Evolutionary conservation across 1,140 invertebrate genomes (phyloP), one percentile per base, ranked within the genome.

Genomic region (Neomicropteryx cornuta): DNA sequence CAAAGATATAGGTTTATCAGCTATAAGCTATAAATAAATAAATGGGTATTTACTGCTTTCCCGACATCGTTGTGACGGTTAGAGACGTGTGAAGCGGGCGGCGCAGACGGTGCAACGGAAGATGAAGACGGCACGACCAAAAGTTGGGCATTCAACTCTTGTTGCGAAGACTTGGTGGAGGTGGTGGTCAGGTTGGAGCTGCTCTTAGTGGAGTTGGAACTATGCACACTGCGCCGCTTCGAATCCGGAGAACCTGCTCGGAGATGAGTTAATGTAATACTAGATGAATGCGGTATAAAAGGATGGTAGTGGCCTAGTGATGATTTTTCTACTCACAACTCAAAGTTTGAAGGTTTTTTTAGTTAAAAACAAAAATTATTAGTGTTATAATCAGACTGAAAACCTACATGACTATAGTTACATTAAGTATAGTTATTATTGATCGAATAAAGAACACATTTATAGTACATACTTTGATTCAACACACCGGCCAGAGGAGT

Each of bases 231-330:
- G n/a, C 65, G 58, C 2, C 65, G 50, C 39, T 68, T 68, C 40
- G 64, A 63, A 13, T 68, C 65, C 3, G 66, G 63, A 3, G 64
- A 66, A 17, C 52, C 62, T 60, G 50, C 1, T 4, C 22, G 18
- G n/a, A 27, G 24, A n/a, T 10, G 8, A 10, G n/a, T 10, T 10
- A 8, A 32, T 14, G 18, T 32, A 6, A 32, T 5, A 32, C 30
- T 13, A 32, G 5, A 32, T 79, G 76, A 50, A 80, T 80, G 4
- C 74, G 73, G n/a, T 75, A 46, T 1, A 79, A 85, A 17, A 81
- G 72, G 53, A 78, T 75, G n/a, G 82, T 85, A 38, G 79, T 68
- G 39, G 80, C 59, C 42, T 58, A 56, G 76, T 80, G 37, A 71
- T 80, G n/a, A n/a, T n/a, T n/a, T n/a, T n/a, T n/a, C n/a, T n/a